phyloP scores from a whole-genome alignment of 2,797 vertebrate species.

The Notoglanidium macrostoma region DNA sequence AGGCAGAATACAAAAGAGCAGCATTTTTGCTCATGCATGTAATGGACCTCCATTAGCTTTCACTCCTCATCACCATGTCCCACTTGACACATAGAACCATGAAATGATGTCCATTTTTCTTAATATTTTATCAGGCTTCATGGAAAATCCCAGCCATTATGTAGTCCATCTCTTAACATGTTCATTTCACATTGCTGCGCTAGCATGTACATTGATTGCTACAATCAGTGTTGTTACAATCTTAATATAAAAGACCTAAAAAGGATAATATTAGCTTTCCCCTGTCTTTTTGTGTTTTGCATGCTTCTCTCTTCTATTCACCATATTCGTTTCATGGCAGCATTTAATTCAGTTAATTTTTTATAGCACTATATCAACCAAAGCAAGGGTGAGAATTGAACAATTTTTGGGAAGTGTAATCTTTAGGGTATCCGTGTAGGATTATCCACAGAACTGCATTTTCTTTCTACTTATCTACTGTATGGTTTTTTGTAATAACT shows the following conservation, averaged over 20 bases:
- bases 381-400: not conserved
- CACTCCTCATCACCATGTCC: slow-evolving; percentile 23
- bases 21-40: slow-evolving; percentile 39
- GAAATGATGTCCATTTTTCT: slow-evolving; percentile 41
- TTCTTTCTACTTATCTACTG: not conserved
- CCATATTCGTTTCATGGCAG: not conserved
- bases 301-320: not conserved
- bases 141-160: slow-evolving; percentile 35
- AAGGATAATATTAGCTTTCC: not conserved
- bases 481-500: slow-evolving; percentile 1
- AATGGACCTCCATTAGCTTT: slow-evolving; percentile 38
- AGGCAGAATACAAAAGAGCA: slow-evolving; percentile 25
- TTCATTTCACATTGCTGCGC: slow-evolving; percentile 5
- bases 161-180: not conserved
- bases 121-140: slow-evolving; percentile 40
- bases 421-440: not conserved
- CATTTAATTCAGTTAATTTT: not conserved
- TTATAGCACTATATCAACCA: not conserved
- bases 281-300: not conserved
- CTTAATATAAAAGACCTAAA: not conserved
- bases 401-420: not conserved
- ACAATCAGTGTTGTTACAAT: not conserved
- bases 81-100: slow-evolving; percentile 20
- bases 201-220: not conserved
- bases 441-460: not conserved